Evolutionary conservation across 2,797 vertebrate genomes (phyloP).

Genomic region (Carduelis carduelis): DNA sequence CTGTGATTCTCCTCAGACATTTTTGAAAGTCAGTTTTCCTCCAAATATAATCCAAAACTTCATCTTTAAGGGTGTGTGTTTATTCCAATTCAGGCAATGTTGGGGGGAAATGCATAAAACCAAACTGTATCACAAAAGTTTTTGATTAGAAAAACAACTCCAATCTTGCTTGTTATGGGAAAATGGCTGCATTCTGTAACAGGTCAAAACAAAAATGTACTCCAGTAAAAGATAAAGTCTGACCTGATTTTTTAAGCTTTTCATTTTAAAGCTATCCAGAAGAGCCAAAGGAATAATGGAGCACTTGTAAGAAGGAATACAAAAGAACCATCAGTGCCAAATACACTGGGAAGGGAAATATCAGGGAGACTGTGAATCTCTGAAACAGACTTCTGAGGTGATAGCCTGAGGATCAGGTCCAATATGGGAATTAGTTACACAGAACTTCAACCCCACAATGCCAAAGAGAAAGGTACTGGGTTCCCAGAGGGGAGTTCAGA

Average conservation of each 20-base stretch:
- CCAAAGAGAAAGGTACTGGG: neutral
- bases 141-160: neutral
- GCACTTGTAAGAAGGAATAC: neutral
- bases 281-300: slow-evolving; percentile 5
- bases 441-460: neutral
- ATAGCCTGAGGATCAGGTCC: neutral
- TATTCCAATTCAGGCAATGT: neutral
- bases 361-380: neutral
- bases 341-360: neutral
- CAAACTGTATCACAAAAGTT: neutral
- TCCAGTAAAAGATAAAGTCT: neutral
- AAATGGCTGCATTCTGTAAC: neutral
- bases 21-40: neutral
- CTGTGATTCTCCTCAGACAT: neutral
- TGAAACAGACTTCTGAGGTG: neutral
- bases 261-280: neutral
- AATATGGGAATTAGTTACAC: neutral
- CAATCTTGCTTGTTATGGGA: neutral
- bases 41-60: neutral
- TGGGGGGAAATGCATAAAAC: neutral
- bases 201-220: neutral
- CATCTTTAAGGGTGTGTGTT: neutral
- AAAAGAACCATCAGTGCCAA: neutral
- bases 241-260: slow-evolving; percentile 1
- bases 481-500: neutral